These are phyloP conservation scores for Anthopleura sola DNA, from an alignment of 64 coral and sea anemone species.

Conservation along the genomic window DNA sequence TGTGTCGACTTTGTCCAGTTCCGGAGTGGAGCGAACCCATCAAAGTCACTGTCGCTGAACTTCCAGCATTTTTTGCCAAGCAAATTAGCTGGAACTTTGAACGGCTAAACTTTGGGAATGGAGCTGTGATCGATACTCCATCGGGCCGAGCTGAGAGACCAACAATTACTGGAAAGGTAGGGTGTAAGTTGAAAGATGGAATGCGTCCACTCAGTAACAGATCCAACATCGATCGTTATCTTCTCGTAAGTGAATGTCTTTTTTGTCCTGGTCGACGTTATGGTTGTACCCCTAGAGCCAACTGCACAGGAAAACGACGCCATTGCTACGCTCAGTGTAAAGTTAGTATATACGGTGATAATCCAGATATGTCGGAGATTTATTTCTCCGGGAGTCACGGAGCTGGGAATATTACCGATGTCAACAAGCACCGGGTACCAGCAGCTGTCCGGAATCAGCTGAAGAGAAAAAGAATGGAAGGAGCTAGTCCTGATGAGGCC, in stretches of 20 bases:
- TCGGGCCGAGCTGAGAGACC: conserved; percentile 81
- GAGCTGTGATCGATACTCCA: conserved; percentile 73
- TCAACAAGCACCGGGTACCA: conserved; percentile 66
- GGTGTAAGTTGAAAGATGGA: conserved; percentile 79
- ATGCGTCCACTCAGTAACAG: conserved; percentile 52
- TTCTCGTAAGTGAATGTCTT: conserved; percentile 91
- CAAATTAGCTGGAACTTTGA: conserved; percentile 99
- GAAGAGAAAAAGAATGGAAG: conserved; percentile 50
- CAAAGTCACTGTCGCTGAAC: conserved; percentile 63
- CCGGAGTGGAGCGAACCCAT: conserved; percentile 95
- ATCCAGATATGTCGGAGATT: conserved; percentile 65
- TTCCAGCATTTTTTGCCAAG: conserved; percentile 87
- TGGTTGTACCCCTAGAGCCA: conserved; percentile 89
- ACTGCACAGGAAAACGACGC: conserved; percentile 89
- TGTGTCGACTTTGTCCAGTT: conserved; percentile 95
- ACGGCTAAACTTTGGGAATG: conserved; percentile 93
- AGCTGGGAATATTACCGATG: conserved; percentile 78
- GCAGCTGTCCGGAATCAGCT: conserved; percentile 50
- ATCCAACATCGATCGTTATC: conserved; percentile 77
- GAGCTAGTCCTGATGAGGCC: conserved; percentile 44
- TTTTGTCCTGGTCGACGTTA: conserved; percentile 93
- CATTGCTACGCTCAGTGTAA: conserved; percentile 92
- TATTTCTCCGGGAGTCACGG: conserved; percentile 93
- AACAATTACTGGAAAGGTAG: conserved; percentile 87
- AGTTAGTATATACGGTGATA: conserved; percentile 85